Conservation (phyloP, 2,113 vertebrate genomes). For the Oreochromis spilurus region DNA sequence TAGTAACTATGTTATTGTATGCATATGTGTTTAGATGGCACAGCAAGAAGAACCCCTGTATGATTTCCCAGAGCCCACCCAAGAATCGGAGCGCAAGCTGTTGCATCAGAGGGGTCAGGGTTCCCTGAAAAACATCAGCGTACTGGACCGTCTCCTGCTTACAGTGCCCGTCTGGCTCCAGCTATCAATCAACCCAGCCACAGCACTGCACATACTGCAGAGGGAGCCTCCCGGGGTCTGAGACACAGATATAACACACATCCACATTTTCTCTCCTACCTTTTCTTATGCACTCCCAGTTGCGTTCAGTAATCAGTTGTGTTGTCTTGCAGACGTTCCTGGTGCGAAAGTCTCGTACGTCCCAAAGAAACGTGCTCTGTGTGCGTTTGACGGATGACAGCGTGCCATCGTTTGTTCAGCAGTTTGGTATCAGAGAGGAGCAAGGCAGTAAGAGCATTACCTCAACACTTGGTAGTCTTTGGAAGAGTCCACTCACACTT, state of each 20-base stretch:
- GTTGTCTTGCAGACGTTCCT: conserved; percentile 77
- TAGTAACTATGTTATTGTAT: not conserved
- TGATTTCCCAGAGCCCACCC: conserved; percentile 70
- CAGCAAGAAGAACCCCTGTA: conserved; percentile 76
- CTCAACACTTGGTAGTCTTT: not conserved
- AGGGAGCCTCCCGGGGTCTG: conserved; percentile 84
- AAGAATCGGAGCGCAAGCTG: conserved; percentile 4
- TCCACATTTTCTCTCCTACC: not conserved
- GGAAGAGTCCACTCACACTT: not conserved
- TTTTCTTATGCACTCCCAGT: not conserved
- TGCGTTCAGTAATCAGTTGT: not conserved
- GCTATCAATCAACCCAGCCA: conserved; percentile 82
- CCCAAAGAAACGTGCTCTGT: conserved; percentile 80
- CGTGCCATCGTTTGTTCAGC: conserved; percentile 82
- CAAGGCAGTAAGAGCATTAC: conserved; percentile 63
- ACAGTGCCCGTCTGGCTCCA: conserved; percentile 87
- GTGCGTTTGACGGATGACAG: conserved; percentile 80
- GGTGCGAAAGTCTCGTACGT: conserved; percentile 83
- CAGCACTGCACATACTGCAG: conserved; percentile 82
- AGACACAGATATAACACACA: not conserved
- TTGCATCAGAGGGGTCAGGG: conserved; percentile 42
- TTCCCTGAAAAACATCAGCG: conserved; percentile 76
- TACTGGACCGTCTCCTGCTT: conserved; percentile 83
- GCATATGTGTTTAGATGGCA: conserved; percentile 59
- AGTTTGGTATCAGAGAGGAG: conserved; percentile 78